Base-by-base conservation (phyloP, 2,797 vertebrate genomes). In the Scleropages formosus region DNA sequence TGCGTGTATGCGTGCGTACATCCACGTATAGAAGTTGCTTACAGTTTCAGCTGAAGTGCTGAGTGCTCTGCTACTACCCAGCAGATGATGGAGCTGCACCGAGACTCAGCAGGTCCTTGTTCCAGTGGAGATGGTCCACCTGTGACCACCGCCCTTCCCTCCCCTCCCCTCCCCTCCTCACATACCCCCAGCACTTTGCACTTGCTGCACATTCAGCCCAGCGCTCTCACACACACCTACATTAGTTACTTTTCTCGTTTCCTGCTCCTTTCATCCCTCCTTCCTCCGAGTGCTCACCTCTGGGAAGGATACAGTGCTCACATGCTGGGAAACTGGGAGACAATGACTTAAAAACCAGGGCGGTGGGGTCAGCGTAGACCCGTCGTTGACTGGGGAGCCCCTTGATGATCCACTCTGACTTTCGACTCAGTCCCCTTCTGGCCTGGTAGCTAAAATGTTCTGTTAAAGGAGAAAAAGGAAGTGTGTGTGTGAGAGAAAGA, bases 351-450 rank as follows among this genome's bases (percentile, higher is more conserved):
- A 13, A 80, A 69, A 56, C 56, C 78, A 73, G 71, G 76, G 79
- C 64, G 47, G 31, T 62, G 73, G 74, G 77, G 80, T 91, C 88
- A 86, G 88, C 78, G 73, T 85, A 85, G 87, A 84, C 77, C 83
- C 22, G 86, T 87, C 83, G 86, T 67, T 66, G 77, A 87, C 85
- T 49, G 72, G 85, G 84, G 87, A 84, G 53, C 15, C 70, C 78
- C 71, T n/a, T 72, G 58, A 80, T 82, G 87, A 88, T 87, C 86
- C 84, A 81, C 83, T 87, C 26, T 85, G 88, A 87, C 87, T 88
- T 89, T 85, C 86, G 62, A 74, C 75, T 73, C 81, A 61, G 82
- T 75, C 79, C 80, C 62, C 66, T 72, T 75, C 79, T 18, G 58
- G 56, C 31, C 16, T 80, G 20, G 60, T 22, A 64, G 53, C 78